Evolutionary conservation across 2,888 invertebrate species (phyloP), one percentile per base, ranked within the genome.

Genomic region (Disparrhopalites patrizii): DNA sequence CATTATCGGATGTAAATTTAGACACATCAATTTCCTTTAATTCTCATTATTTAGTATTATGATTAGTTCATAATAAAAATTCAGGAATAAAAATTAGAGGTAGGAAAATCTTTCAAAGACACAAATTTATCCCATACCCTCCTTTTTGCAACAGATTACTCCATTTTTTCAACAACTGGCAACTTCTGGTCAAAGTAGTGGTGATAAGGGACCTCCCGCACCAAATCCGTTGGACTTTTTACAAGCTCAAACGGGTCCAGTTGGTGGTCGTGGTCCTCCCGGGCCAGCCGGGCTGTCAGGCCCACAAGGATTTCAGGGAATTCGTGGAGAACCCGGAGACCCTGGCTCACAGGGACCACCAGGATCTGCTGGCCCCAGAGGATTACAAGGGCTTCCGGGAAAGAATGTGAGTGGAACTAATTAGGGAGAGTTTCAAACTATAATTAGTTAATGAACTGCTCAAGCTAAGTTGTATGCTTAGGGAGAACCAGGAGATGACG

Each of bases 401-500:
- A 90, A 90, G 83, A 89, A 90, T 77, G 90, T 89, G 80, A 81
- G 3, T 3, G 15, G 20, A 28, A 31, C 23, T 62, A 15, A 27
- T 8, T 7, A 60, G 23, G n/a, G 2, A 18, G 30, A 10, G 36
- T 54, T 57, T 5, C 2, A 36, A 36, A 18, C 57, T 33, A 10
- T 25, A 40, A 8, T n/a, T 55, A 31, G 18, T 18, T 31, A 51
- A 20, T 64, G 2, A 52, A 31, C 33, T 55, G n/a, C 23, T 38
- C 1, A 23, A 67, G 20, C 18, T n/a, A 38, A 23, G 20, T 31
- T 57, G 31, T 43, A 30, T 56, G 31, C 13, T 40, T 77, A 87
- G 89, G 93, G 88, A 66, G 83, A 84, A 76, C 81, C 84, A 66
- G 93, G 88, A 65, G 91, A 89, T 79, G 92, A 88, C 79, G 93